These are phyloP conservation scores for Eulacestoma nigropectus DNA, from an alignment of 2,113 vertebrate genomes.

Conservation along the genomic window DNA sequence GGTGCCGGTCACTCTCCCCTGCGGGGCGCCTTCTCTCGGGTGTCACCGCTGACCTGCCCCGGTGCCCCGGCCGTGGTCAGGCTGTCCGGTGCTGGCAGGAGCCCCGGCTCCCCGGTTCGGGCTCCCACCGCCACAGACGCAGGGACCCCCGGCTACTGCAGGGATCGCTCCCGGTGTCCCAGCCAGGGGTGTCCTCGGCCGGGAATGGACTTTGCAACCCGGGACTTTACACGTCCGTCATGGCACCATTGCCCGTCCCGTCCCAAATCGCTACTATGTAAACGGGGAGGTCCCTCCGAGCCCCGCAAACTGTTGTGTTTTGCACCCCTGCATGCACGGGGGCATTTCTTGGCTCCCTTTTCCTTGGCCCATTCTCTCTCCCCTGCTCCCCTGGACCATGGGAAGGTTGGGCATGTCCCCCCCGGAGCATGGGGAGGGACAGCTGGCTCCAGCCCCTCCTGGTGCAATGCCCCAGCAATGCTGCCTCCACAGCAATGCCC, in stretches of 20 bases:
- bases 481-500: not conserved
- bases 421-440: fast-evolving
- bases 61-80: not conserved
- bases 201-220: not conserved
- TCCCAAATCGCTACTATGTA: not conserved
- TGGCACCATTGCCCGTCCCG: not conserved
- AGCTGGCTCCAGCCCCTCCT: not conserved
- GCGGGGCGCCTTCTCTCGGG: not conserved
- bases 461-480: too few relatives aligned
- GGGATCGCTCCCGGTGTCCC: too few relatives aligned
- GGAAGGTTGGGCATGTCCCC: not conserved
- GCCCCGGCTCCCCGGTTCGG: not conserved
- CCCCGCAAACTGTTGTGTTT: fast-evolving
- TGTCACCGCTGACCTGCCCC: not conserved
- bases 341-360: not conserved
- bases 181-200: not conserved
- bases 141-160: not conserved
- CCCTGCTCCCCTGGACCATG: fast-evolving
- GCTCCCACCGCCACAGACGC: not conserved
- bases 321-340: fast-evolving
- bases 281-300: too few relatives aligned
- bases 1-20: too few relatives aligned
- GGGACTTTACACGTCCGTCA: fast-evolving
- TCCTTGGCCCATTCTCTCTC: not conserved
- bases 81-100: not conserved